Percentiles rank a stretch among this genome's conserved stretches.
Conservation (phyloP, 2,797 vertebrate genomes). For the Etheostoma perlongum region DNA sequence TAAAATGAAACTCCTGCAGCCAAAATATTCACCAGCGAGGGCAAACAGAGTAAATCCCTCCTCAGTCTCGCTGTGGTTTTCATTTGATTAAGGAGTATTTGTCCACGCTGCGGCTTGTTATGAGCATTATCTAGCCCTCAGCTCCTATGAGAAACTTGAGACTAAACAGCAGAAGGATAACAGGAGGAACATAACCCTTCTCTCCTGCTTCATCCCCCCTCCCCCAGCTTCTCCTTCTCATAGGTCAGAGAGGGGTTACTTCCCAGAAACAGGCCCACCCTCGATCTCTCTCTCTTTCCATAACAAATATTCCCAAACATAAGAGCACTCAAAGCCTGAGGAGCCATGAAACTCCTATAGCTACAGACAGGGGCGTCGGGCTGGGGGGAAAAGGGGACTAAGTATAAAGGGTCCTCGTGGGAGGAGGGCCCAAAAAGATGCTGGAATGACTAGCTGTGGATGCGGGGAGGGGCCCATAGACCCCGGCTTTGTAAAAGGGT, state of each 20-base stretch:
- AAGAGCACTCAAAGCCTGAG: conserved; percentile 13
- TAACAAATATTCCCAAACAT: conserved; percentile 68
- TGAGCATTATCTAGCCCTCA: conserved; percentile 25
- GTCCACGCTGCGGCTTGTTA: conserved; percentile 29
- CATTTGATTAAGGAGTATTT: conserved; percentile 53
- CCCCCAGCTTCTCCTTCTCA: conserved; percentile 41
- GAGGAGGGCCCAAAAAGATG: too few species aligned
- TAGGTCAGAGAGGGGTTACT: conserved; percentile 75
- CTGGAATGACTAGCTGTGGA: too few species aligned
- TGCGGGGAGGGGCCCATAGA: too few species aligned
- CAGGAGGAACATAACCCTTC: conserved; percentile 44
- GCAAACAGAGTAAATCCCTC: conserved; percentile 26
- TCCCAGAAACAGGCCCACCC: conserved; percentile 74
- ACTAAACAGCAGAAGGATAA: conserved; percentile 64
- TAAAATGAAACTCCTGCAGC: conserved; percentile 36
- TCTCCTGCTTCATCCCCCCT: conserved; percentile 32
- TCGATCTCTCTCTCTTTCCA: conserved; percentile 60
- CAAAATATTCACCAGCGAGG: conserved; percentile 32
- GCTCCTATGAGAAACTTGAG: conserved; percentile 51
- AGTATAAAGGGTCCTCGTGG: too few species aligned
- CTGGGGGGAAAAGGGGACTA: too few species aligned
- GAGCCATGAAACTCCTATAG: conserved; percentile 15
- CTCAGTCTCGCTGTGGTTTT: conserved; percentile 52
- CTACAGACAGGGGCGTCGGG: not conserved
- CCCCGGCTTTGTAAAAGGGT: too few species aligned